Base-by-base conservation (phyloP, 2,888 invertebrate species). In the Lamproptera curius region DNA sequence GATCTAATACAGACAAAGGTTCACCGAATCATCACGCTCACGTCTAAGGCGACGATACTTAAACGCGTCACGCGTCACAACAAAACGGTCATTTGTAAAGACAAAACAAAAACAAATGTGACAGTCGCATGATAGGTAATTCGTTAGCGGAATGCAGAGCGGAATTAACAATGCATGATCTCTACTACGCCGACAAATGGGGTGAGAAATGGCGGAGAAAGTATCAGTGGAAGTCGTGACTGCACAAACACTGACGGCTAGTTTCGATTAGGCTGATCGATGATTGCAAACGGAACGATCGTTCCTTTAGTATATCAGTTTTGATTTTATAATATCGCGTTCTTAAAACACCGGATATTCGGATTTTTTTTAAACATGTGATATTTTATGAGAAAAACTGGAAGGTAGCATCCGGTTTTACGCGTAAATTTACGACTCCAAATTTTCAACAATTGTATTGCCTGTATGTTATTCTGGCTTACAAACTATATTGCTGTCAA, bases 151-250 rank as follows among this genome's bases (percentile, higher is more conserved):
- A 45, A 37, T 39, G 39, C 52, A 56, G 52, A 57, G 46, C 43
- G 58, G 61, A 57, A 62, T 53, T 50, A 46, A 46, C 38, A 33
- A 46, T 51, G 35, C 49, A 17, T 17, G 43, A 43, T 43, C 28
- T 36, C 36, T 40, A 46, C 1, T 39, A 20, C 40, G 23, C 38
- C 13, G 35, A 46, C 51, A 55, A 57, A 60, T 54, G 58, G 58
- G 59, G 59, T 69, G 65, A 60, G 67, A 68, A 52, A 50, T 41
- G 42, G 44, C 43, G 55, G 65, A 56, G 69, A 70, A 70, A 70
- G 67, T 61, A 55, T 47, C 15, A 5, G 41, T 20, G 14, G 31
- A 31, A 43, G 33, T 65, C 67, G 67, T 68, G 65, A 55, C n/a
- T n/a, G n/a, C n/a, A n/a, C n/a, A n/a, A n/a, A n/a, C 16, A 53